These are phyloP conservation scores for Geophilus truncorum DNA, from an alignment of 2,888 invertebrate species.

Conservation along the genomic window DNA sequence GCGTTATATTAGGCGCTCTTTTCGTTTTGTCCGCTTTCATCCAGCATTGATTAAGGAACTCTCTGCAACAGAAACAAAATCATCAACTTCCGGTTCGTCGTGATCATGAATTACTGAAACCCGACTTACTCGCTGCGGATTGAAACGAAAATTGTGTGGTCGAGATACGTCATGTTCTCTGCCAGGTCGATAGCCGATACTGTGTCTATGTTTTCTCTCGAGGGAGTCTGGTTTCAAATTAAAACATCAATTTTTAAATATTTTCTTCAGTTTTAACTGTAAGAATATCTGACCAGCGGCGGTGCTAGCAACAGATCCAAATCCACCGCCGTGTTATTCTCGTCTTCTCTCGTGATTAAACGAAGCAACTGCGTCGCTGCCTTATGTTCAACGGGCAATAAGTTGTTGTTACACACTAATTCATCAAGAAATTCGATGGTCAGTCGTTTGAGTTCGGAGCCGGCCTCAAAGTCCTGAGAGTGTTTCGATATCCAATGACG, in stretches of 20 bases:
- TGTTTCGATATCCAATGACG: constrained; percentile 91
- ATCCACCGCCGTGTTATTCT: constrained; percentile 61
- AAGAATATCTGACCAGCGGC: constrained; percentile 58
- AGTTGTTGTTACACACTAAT: constrained; percentile 69
- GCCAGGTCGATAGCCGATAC: constrained; percentile 84
- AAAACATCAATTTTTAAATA: neutral
- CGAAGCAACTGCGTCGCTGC: constrained; percentile 76
- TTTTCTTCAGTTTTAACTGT: no score
- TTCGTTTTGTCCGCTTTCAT: constrained; percentile 78
- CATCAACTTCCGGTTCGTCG: no score
- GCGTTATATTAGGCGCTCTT: constrained; percentile 72
- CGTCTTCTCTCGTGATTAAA: constrained; percentile 66
- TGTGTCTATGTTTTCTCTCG: constrained; percentile 76
- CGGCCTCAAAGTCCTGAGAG: constrained; percentile 78
- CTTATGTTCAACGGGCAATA: constrained; percentile 82
- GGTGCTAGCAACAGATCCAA: constrained; percentile 63
- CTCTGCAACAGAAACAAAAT: constrained; percentile 53
- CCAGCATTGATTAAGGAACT: constrained; percentile 82
- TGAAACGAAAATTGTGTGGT: constrained; percentile 82
- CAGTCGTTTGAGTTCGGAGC: constrained; percentile 65
- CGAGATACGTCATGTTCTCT: constrained; percentile 85
- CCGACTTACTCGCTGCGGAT: constrained; percentile 80
- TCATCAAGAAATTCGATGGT: constrained; percentile 84
- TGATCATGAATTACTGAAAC: neutral
- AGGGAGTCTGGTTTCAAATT: constrained; percentile 59